Conservation (phyloP, 2,797 vertebrate genomes). For the Lacerta bilineata region DNA sequence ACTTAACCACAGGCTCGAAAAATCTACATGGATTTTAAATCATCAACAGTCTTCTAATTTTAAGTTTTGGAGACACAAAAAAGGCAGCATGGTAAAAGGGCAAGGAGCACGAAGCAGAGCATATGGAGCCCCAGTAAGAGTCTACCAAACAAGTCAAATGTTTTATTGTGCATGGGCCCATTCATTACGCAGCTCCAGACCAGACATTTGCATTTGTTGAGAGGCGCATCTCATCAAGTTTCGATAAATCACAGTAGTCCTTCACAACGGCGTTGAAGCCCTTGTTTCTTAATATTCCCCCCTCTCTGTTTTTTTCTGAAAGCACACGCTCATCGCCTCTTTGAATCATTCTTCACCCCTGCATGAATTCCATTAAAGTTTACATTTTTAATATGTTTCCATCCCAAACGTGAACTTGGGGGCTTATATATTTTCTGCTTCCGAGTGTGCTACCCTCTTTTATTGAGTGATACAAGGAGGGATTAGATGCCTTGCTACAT, state of each 20-base stretch:
- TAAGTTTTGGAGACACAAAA: constrained; percentile 60
- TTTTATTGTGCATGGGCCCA: constrained; percentile 60
- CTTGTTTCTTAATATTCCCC: constrained; percentile 35
- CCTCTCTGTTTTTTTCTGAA: constrained; percentile 58
- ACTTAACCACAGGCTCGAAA: constrained; percentile 14
- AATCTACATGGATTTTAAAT: constrained; percentile 28
- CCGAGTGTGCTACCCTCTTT: constrained; percentile 15
- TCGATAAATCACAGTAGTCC: constrained; percentile 58
- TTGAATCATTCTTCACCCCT: constrained; percentile 36
- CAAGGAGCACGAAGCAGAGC: constrained; percentile 45
- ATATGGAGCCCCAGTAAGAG: constrained; percentile 52
- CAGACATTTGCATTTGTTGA: constrained; percentile 65
- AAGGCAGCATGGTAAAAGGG: constrained; percentile 53
- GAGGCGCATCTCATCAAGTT: constrained; percentile 53
- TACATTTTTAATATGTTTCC: constrained; percentile 24
- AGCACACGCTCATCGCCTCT: neutral
- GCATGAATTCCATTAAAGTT: constrained; percentile 54
- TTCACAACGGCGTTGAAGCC: constrained; percentile 44
- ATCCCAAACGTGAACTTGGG: constrained; percentile 13
- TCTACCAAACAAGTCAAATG: constrained; percentile 54
- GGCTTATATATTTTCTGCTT: constrained; percentile 44
- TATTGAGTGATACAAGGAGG: constrained; percentile 30
- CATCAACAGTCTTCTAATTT: constrained; percentile 50
- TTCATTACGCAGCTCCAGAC: constrained; percentile 47
- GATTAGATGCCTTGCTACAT: constrained; percentile 19